Evolutionary conservation across 2,888 invertebrate species (phyloP).

Genomic region (Graphium colonna): DNA sequence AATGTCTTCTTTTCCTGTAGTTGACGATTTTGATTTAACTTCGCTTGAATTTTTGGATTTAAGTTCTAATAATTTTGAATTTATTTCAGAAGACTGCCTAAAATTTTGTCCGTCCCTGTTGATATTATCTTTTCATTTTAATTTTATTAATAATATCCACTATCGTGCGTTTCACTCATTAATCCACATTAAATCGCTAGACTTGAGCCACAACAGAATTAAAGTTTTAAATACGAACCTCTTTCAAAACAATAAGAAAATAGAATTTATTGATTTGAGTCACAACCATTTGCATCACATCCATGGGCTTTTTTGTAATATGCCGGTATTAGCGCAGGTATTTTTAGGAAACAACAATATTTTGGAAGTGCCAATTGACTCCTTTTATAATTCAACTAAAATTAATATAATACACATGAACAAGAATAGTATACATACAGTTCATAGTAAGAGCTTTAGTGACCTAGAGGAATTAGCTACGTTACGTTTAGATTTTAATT

Average conservation of each 20-base stretch:
- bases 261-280: slow-evolving; percentile 90
- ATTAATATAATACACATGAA: slow-evolving; percentile 90
- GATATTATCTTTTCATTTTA: slow-evolving; percentile 91
- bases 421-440: slow-evolving; percentile 90
- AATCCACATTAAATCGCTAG: slow-evolving; percentile 87
- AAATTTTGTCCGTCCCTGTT: slow-evolving; percentile 90
- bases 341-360: slow-evolving; percentile 94
- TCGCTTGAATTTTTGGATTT: slow-evolving; percentile 90
- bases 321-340: slow-evolving; percentile 89
- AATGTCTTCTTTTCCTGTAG: slow-evolving; percentile 84
- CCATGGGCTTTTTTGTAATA: slow-evolving; percentile 88
- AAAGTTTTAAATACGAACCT: slow-evolving; percentile 87
- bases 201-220: slow-evolving; percentile 93
- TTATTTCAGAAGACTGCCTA: slow-evolving; percentile 90
- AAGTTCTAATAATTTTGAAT: slow-evolving; percentile 92
- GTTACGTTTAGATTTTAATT: slow-evolving; percentile 91
- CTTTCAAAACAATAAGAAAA: slow-evolving; percentile 87
- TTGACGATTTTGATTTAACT: slow-evolving; percentile 85
- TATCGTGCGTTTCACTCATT: slow-evolving; percentile 89
- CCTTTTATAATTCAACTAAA: slow-evolving; percentile 89
- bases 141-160: slow-evolving; percentile 89
- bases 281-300: slow-evolving; percentile 95
- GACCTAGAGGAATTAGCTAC: slow-evolving; percentile 88
- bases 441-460: slow-evolving; percentile 89
- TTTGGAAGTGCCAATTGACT: slow-evolving; percentile 90